phyloP scores from a whole-genome alignment of 1,140 invertebrate genomes.

The Drosophila guanche region DNA sequence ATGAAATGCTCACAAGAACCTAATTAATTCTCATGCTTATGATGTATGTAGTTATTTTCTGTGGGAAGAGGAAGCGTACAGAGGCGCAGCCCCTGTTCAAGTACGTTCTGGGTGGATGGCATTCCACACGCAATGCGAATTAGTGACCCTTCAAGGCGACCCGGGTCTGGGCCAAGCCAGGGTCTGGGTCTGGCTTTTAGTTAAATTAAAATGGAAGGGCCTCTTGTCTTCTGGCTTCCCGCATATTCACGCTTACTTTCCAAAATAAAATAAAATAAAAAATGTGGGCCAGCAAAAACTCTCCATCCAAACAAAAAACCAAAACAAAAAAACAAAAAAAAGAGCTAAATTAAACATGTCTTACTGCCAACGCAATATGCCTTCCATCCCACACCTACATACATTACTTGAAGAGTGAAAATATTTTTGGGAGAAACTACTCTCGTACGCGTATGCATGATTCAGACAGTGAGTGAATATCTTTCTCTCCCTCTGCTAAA shows the following conservation, averaged over 20 bases:
- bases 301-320: not conserved
- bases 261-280: conserved; percentile 11
- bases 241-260: conserved; percentile 28
- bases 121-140: conserved; percentile 62
- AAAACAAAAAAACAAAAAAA: not conserved
- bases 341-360: conserved; percentile 5
- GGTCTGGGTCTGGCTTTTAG: conserved; percentile 52
- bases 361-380: conserved; percentile 29
- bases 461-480: conserved; percentile 24
- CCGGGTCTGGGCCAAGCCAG: conserved; percentile 23
- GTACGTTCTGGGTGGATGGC: conserved; percentile 44
- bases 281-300: conserved; percentile 40
- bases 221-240: conserved; percentile 15
- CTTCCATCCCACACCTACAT: conserved; percentile 34
- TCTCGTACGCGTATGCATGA: conserved; percentile 28
- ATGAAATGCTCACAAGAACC: conserved; percentile 33
- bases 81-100: conserved; percentile 20
- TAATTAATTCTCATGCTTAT: conserved; percentile 65
- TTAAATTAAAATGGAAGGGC: conserved; percentile 65
- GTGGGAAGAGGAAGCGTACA: too few species aligned
- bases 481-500: not conserved
- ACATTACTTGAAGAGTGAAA: conserved; percentile 47
- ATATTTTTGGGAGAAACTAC: conserved; percentile 15
- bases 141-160: conserved; percentile 20
- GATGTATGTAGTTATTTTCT: conserved; percentile 15